Evolutionary conservation across 1,140 invertebrate species (phyloP).

Genomic region (Chlorops oryzae): DNA sequence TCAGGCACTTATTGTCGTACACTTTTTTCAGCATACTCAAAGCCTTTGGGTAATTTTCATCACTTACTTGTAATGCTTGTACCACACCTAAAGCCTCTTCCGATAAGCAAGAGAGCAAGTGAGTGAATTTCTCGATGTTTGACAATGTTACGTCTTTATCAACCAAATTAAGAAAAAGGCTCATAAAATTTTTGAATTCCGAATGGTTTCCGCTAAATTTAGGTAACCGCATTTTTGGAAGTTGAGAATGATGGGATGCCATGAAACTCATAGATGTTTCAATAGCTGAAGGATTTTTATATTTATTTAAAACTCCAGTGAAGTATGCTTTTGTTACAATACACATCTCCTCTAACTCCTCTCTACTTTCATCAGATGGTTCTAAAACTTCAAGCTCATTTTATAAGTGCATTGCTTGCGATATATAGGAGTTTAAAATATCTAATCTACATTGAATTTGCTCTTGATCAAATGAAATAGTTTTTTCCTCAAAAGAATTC

Average conservation of each 20-base stretch:
- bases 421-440: slow-evolving; percentile 1
- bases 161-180: slow-evolving; percentile 6
- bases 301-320: not conserved
- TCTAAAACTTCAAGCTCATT: not conserved
- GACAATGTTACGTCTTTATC: slow-evolving; percentile 4
- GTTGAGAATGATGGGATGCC: not conserved
- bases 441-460: slow-evolving; percentile 4
- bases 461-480: not conserved
- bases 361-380: not conserved
- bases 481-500: slow-evolving; percentile 1
- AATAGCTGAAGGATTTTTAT: not conserved
- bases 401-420: not conserved
- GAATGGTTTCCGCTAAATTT: slow-evolving; percentile 9
- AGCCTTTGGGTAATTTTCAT: slow-evolving; percentile 10
- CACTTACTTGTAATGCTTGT: slow-evolving; percentile 7
- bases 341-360: slow-evolving; percentile 1
- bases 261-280: not conserved
- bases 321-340: not conserved
- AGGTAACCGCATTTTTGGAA: slow-evolving; percentile 6
- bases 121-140: slow-evolving; percentile 12
- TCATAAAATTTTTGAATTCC: slow-evolving; percentile 2
- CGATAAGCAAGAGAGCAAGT: too few species aligned
- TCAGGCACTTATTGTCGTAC: slow-evolving; percentile 11
- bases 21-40: slow-evolving; percentile 9
- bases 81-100: too few species aligned